These are phyloP conservation scores for Lasioglossum vierecki DNA, from an alignment of 2,888 invertebrate species.

Conservation along the genomic window DNA sequence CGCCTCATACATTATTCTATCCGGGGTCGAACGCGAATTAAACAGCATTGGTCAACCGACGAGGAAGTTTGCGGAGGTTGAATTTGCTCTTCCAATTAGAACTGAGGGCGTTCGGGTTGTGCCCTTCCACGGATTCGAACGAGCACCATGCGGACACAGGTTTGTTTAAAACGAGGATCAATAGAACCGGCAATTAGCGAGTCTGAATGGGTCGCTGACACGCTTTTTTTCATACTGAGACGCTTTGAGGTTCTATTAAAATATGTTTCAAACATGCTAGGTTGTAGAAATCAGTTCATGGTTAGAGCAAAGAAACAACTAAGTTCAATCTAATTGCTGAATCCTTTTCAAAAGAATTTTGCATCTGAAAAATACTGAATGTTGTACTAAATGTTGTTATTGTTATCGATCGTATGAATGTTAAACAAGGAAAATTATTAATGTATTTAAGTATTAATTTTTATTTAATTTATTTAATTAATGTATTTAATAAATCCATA, in stretches of 20 bases:
- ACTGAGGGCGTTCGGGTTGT: neutral
- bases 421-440: too few relatives aligned
- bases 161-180: neutral
- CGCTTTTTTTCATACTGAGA: neutral
- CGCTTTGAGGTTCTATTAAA: too few relatives aligned
- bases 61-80: conserved; percentile 36
- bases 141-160: neutral
- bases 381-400: too few relatives aligned
- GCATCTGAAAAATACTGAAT: too few relatives aligned
- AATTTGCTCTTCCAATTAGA: conserved; percentile 52
- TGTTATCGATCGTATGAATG: too few relatives aligned
- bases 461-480: too few relatives aligned
- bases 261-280: neutral
- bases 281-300: too few relatives aligned
- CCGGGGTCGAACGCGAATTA: conserved; percentile 6
- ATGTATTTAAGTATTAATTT: too few relatives aligned
- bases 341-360: too few relatives aligned
- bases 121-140: neutral
- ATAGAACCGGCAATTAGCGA: conserved; percentile 5
- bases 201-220: neutral
- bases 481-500: too few relatives aligned
- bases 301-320: too few relatives aligned
- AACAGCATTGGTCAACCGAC: conserved; percentile 15
- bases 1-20: neutral
- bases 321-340: too few relatives aligned